Conservation (phyloP, 2,888 invertebrate genomes). For the Zygothrica quintamaculata region DNA sequence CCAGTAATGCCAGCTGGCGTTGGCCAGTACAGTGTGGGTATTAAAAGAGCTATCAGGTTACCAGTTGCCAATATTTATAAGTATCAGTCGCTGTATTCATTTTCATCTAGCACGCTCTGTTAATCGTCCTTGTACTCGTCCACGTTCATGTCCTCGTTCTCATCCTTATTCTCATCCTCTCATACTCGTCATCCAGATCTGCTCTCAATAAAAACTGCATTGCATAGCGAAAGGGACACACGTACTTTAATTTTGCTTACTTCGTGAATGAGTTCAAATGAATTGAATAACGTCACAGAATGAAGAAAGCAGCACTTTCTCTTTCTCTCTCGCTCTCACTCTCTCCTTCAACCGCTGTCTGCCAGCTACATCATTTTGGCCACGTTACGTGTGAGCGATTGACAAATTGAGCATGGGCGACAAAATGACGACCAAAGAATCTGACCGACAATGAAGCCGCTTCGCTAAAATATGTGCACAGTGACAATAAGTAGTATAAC, state of each 20-base stretch:
- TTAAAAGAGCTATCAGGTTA: background rate
- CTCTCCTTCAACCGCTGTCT: conserved; percentile 2
- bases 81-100: background rate
- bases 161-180: background rate
- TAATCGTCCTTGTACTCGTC: background rate
- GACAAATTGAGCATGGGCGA: conserved; percentile 54
- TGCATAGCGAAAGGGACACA: conserved; percentile 69
- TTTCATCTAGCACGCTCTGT: background rate
- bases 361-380: conserved; percentile 20
- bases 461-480: conserved; percentile 35
- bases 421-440: conserved; percentile 35
- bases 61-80: conserved; percentile 15
- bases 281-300: conserved; percentile 59
- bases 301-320: conserved; percentile 21
- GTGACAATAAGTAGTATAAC: conserved; percentile 10
- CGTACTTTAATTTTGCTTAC: conserved; percentile 77
- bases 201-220: conserved; percentile 74
- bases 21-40: conserved; percentile 19
- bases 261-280: conserved; percentile 74
- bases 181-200: background rate
- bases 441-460: conserved; percentile 29
- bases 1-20: background rate
- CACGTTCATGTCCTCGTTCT: conserved; percentile 14
- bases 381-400: conserved; percentile 36
- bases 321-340: background rate